These are phyloP conservation scores for Callipepla californica DNA, from an alignment of 2,113 vertebrate genomes.

Conservation along the genomic window DNA sequence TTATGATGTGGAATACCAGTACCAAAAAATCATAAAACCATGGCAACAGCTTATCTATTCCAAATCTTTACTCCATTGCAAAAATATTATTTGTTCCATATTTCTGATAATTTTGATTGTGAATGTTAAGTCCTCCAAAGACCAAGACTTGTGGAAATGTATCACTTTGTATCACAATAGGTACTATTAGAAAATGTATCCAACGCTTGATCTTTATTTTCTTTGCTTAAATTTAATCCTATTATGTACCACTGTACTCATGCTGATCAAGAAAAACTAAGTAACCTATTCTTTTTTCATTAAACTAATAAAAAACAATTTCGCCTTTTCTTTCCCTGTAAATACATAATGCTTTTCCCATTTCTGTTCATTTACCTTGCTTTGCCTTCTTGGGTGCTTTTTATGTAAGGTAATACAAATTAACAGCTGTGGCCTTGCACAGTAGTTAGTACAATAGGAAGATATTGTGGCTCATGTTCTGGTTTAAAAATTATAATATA, in stretches of 20 bases:
- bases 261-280: neutral
- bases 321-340: neutral
- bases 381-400: neutral
- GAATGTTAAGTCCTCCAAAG: neutral
- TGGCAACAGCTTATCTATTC: neutral
- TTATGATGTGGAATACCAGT: too few species aligned
- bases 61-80: neutral
- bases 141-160: neutral
- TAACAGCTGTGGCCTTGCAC: neutral
- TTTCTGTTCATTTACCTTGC: neutral
- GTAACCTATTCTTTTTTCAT: neutral
- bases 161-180: fast-evolving
- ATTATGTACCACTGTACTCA: neutral
- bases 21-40: too few species aligned
- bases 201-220: neutral
- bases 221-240: neutral
- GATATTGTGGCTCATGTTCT: neutral
- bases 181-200: neutral
- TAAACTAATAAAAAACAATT: neutral
- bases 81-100: neutral
- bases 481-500: neutral
- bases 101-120: neutral
- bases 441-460: neutral
- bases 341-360: neutral
- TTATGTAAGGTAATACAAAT: neutral